Evolutionary conservation across 2,113 vertebrate species (phyloP).

Genomic region (Eulemur rufifrons): DNA sequence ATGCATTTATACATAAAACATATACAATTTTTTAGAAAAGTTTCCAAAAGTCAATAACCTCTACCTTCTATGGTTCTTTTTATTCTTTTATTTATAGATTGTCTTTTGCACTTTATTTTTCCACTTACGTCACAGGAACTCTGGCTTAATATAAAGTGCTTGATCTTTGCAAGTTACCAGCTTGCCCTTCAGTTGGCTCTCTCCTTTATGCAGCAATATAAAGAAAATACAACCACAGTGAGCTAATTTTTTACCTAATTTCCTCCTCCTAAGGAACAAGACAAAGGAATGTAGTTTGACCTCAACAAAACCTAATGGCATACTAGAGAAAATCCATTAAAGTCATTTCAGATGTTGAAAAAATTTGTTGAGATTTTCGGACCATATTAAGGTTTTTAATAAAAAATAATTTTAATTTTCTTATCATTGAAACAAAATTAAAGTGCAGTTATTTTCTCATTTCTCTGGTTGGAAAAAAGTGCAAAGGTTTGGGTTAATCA

Average conservation of each 20-base stretch:
- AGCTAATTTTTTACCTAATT: constrained; percentile 76
- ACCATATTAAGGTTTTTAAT: constrained; percentile 61
- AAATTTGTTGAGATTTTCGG: constrained; percentile 50
- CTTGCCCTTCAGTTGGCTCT: constrained; percentile 46
- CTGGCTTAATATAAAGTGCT: constrained; percentile 10
- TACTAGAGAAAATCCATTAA: constrained; percentile 69
- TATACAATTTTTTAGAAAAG: not conserved
- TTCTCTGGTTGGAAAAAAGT: constrained; percentile 36
- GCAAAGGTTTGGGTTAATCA: constrained; percentile 51
- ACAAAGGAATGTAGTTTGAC: constrained; percentile 64
- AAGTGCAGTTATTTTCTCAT: constrained; percentile 43
- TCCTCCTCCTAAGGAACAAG: constrained; percentile 52
- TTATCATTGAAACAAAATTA: constrained; percentile 60
- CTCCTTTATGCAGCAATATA: constrained; percentile 46
- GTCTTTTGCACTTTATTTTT: constrained; percentile 28
- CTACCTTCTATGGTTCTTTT: constrained; percentile 5
- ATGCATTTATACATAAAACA: not conserved
- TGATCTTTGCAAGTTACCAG: constrained; percentile 48
- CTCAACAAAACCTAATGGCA: constrained; percentile 73
- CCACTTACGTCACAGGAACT: not conserved
- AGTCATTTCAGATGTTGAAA: constrained; percentile 59
- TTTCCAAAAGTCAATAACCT: constrained; percentile 26
- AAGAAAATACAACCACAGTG: constrained; percentile 54
- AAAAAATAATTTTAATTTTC: constrained; percentile 65
- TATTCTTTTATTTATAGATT: constrained; percentile 39